Evolutionary conservation across 2,888 invertebrate genomes (phyloP).

Genomic region (Xiphydria camelus): DNA sequence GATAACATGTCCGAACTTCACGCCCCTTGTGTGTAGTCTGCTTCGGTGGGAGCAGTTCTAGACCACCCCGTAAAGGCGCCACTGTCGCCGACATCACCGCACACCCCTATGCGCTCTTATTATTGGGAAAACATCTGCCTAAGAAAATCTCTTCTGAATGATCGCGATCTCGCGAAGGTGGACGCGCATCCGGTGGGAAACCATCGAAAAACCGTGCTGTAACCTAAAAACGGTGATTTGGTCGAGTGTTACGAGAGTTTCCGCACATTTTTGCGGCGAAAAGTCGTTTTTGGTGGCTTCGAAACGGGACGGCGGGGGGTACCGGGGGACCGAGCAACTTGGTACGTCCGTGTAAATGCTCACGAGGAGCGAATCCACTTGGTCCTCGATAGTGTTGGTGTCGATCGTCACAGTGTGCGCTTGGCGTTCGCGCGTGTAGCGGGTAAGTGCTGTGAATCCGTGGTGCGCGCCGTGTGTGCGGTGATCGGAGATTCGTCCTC

Average conservation of each 20-base stretch:
- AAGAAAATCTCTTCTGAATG: slow-evolving; percentile 13
- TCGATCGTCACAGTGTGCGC: neutral
- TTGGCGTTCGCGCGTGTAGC: slow-evolving; percentile 1
- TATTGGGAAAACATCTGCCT: slow-evolving; percentile 30
- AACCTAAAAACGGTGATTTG: no score
- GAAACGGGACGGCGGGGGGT: slow-evolving; percentile 21
- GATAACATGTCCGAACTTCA: no score
- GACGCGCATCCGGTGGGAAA: no score
- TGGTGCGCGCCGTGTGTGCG: slow-evolving; percentile 12
- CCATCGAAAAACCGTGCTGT: no score
- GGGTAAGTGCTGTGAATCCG: slow-evolving; percentile 15
- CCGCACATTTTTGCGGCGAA: no score
- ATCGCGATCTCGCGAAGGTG: slow-evolving; percentile 5
- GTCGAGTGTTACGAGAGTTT: no score
- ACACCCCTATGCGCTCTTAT: slow-evolving; percentile 26
- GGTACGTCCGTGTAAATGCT: slow-evolving; percentile 32
- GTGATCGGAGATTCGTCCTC: slow-evolving; percentile 15
- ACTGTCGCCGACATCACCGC: slow-evolving; percentile 28
- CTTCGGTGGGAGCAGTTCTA: no score
- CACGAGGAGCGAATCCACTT: slow-evolving; percentile 14
- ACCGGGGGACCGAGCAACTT: slow-evolving; percentile 29
- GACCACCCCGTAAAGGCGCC: slow-evolving; percentile 24
- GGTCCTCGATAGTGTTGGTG: slow-evolving; percentile 1
- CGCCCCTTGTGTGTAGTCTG: no score
- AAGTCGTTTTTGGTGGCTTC: no score